Evolutionary conservation across 2,797 vertebrate genomes (phyloP), one percentile per base, ranked within the genome.

Genomic region (Dallia pectoralis): DNA sequence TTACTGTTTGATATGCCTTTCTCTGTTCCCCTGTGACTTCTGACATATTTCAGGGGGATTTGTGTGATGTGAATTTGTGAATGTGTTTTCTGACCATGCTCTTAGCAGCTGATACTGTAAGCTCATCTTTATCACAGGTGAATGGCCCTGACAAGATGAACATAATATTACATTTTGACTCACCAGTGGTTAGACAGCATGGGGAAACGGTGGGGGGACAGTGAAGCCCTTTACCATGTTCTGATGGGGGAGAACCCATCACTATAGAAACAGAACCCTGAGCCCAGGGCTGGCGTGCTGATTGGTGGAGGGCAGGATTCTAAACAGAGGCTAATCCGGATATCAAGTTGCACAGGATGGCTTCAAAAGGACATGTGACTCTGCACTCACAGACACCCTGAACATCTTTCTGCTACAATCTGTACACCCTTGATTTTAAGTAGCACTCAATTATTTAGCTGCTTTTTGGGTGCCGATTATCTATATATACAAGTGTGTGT

Each of bases 271-370:
- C 85, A 78, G 79, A 79, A 82, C 82, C 82, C 77, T 80, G 84
- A 86, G 85, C 81, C 86, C 77, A 73, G 76, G 74, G 81, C 87
- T 88, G 87, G 88, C 87, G 84, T 86, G 88, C 85, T 88, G 87
- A 86, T 82, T 87, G 86, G 77, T 82, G 83, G 89, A 72, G 84
- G 86, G 87, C 79, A 77, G 77, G 74, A 87, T 84, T 79, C 75
- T 84, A 74, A 85, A 81, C 87, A 86, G 87, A 87, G 85, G 40
- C 30, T 27, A 30, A 82, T 84, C 80, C 79, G 81, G 87, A 82
- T 87, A 90, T 91, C 85, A 89, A 81, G 87, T 89, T 89, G 85
- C 87, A 89, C 75, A 84, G 84, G 79, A 81, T 69, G 81, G 86
- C 86, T 86, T 86, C 81, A 78, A 77, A 70, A 76, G 82, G 83